A percentile compares a stretch with the other conserved stretches of the same genome.
phyloP scores from a whole-genome alignment of 2,113 vertebrate species.

The Corvus hawaiiensis region DNA sequence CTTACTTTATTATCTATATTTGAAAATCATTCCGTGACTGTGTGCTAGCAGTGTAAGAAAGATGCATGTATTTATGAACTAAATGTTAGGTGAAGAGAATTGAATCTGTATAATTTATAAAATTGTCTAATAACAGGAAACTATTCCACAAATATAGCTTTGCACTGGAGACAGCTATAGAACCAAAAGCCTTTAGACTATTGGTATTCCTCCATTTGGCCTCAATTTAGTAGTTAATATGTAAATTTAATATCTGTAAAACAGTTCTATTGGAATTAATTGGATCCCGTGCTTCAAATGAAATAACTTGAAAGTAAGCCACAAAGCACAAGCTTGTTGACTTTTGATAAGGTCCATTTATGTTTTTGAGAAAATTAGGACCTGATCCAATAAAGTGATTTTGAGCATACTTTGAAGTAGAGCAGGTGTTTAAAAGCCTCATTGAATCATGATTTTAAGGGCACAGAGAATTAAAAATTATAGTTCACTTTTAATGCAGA shows the following conservation, averaged over 20 bases:
- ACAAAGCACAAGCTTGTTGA: background rate
- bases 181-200: background rate
- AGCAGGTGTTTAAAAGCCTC: background rate
- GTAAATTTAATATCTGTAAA: constrained; percentile 29
- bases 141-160: background rate
- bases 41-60: constrained; percentile 9
- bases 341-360: constrained; percentile 22
- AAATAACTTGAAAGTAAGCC: constrained; percentile 19
- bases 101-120: background rate
- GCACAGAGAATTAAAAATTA: background rate
- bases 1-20: background rate
- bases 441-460: background rate
- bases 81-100: background rate
- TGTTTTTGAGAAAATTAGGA: background rate
- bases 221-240: constrained; percentile 7
- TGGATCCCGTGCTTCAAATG: constrained; percentile 4
- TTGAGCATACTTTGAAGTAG: background rate
- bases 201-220: background rate
- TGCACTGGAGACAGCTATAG: background rate
- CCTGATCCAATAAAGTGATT: background rate
- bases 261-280: constrained; percentile 3
- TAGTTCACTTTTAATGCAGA: background rate
- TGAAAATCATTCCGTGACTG: background rate
- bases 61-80: background rate
- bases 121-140: background rate